Evolutionary conservation across 35 echinoderm and acorn worm species (phyloP), one percentile per base, ranked within the genome.

Genomic region (Strongylocentrotus purpuratus): DNA sequence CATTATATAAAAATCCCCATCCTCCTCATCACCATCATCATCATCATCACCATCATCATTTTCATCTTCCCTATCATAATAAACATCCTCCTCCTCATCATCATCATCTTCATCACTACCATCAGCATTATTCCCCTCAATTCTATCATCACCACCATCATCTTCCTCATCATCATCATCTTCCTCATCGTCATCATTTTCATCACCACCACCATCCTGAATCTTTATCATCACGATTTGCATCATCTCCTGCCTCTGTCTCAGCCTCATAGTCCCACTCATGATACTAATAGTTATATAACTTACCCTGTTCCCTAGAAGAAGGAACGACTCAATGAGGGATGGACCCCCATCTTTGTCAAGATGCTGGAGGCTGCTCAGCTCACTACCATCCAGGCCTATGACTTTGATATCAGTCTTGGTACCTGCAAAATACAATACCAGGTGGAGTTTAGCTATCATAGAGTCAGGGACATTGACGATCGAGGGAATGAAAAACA

Each of bases 361-460:
- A 32, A 58, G 92, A 91, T 97, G 94, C 4, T 95, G 46, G 7
- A 97, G 85, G 48, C 65, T 91, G 78, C 95, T 95, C 31, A 99
- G 94, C 46, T 96, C 96, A 86, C 46, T 86, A 61, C 98, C 98
- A 61, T 96, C 87, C 46, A 94, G 46, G 33, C 93, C 91, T 15
- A 99, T 28, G 6, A 99, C 94, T n/a, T 95, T 78, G 46, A 99
- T 95, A 87, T 97, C 97, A n/a, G 95, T 92, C 46, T 99, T 99
- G 31, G 96, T 99, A 88, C 97, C 98, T 99, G 65, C 65, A 78
- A 17, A 59, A 78, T 7, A n/a, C 6, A n/a, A 78, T 78, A n/a
- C 35, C 35, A 41, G 3, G 35, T 41, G 35, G n/a, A n/a, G n/a
- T n/a, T n/a, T n/a, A n/a, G n/a, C n/a, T n/a, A n/a, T n/a, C n/a